These are phyloP conservation scores for Oryzias dopingdopingensis DNA, from an alignment of 2,797 vertebrate genomes.

Conservation along the genomic window DNA sequence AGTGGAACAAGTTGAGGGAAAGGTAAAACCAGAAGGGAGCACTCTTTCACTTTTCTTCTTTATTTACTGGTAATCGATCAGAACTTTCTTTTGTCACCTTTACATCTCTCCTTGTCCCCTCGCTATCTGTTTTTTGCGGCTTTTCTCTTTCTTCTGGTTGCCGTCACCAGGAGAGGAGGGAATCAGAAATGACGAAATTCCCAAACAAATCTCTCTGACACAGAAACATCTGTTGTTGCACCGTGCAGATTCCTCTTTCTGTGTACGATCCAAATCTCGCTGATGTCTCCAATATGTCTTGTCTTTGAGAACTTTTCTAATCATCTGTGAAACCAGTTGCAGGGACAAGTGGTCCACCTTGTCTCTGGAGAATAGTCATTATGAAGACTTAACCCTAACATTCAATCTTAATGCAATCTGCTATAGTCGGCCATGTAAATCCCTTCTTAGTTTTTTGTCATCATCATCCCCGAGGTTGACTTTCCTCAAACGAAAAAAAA, in stretches of 20 bases:
- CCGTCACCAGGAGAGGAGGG: slow-evolving; percentile 39
- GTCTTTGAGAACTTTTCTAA: slow-evolving; percentile 58
- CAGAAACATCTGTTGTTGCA: slow-evolving; percentile 55
- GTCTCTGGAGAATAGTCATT: slow-evolving; percentile 63
- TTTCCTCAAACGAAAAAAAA: slow-evolving; percentile 64
- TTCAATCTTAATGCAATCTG: slow-evolving; percentile 74
- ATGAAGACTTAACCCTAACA: slow-evolving; percentile 60
- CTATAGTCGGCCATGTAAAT: slow-evolving; percentile 71
- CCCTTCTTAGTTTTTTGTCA: slow-evolving; percentile 69
- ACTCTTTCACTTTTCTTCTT: slow-evolving; percentile 47
- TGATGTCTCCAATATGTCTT: slow-evolving; percentile 58
- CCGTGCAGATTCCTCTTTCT: slow-evolving; percentile 27
- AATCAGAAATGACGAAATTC: slow-evolving; percentile 65
- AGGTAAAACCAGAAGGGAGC: not conserved
- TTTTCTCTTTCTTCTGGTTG: slow-evolving; percentile 34
- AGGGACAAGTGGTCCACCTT: slow-evolving; percentile 51
- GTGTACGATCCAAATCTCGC: slow-evolving; percentile 32
- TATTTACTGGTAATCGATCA: slow-evolving; percentile 15
- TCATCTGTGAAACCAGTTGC: slow-evolving; percentile 47
- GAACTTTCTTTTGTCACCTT: slow-evolving; percentile 22
- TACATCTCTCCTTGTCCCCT: slow-evolving; percentile 20
- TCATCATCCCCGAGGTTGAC: slow-evolving; percentile 74
- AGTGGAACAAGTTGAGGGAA: slow-evolving; percentile 1
- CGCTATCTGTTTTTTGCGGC: slow-evolving; percentile 20
- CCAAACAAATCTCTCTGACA: slow-evolving; percentile 63